Percentiles rank a stretch among this genome's conserved stretches.
Conservation (phyloP, 2,797 vertebrate species). For the Tympanoctomys barrerae region DNA sequence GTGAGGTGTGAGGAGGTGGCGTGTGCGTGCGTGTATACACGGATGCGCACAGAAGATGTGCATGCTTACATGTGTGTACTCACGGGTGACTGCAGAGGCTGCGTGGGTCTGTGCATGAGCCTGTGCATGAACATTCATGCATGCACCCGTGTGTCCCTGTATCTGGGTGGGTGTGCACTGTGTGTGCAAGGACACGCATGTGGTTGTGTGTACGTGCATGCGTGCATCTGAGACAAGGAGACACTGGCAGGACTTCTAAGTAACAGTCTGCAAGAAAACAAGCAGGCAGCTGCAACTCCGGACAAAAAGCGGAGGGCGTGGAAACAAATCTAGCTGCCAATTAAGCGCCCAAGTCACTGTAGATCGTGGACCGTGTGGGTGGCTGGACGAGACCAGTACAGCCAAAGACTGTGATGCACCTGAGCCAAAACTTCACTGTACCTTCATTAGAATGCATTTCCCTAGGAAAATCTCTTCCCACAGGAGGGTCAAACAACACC, state of each 20-base stretch:
- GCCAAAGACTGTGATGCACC: background rate
- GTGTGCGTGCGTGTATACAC: too few relatives aligned
- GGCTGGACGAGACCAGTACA: background rate
- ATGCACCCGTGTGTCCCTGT: fast-evolving
- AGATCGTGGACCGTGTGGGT: background rate
- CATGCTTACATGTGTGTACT: too few relatives aligned
- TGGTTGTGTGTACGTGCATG: fast-evolving
- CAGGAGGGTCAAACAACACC: background rate
- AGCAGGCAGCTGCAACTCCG: background rate
- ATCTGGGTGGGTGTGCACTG: background rate
- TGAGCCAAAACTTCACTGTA: background rate
- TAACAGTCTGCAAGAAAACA: background rate
- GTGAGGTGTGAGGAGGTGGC: background rate
- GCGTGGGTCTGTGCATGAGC: background rate
- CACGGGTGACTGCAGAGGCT: background rate
- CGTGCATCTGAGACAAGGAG: background rate
- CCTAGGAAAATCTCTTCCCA: background rate
- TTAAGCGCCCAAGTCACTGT: background rate
- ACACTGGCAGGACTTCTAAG: background rate
- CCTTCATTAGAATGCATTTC: background rate
- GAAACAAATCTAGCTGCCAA: background rate
- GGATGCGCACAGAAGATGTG: background rate
- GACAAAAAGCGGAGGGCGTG: background rate
- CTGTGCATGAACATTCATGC: too few relatives aligned
- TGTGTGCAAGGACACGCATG: background rate